phyloP scores from a whole-genome alignment of 2,888 invertebrate species.

The Tachina lurida region DNA sequence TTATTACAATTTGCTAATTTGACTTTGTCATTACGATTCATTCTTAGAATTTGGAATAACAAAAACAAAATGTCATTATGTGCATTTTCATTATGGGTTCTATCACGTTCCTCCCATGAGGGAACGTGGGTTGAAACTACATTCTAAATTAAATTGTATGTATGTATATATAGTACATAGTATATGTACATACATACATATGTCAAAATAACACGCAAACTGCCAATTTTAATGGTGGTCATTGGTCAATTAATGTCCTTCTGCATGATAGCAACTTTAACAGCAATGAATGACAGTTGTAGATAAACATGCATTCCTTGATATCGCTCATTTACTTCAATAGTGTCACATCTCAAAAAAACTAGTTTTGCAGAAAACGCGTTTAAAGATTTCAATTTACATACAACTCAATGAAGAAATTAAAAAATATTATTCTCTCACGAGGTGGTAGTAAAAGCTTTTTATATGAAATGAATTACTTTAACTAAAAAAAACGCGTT shows the following conservation, averaged over 20 bases:
- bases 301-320: slow-evolving; percentile 1
- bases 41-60: background rate
- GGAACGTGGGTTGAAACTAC: background rate
- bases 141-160: slow-evolving; percentile 11
- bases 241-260: slow-evolving; percentile 62
- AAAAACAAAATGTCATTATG: background rate
- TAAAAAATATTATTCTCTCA: no score
- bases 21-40: background rate
- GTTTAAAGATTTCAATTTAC: no score
- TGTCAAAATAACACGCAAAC: slow-evolving; percentile 54
- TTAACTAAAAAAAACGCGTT: no score
- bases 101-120: background rate
- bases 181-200: background rate
- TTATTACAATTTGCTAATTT: background rate
- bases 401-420: no score
- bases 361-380: no score
- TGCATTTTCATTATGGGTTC: background rate
- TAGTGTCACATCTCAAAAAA: no score
- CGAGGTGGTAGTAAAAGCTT: no score
- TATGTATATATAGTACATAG: no score
- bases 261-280: slow-evolving; percentile 11
- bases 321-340: no score
- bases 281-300: slow-evolving; percentile 12
- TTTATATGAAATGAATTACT: no score
- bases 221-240: slow-evolving; percentile 36